Conservation (phyloP, 2,888 invertebrate genomes). For the Acholoe squamosa region DNA sequence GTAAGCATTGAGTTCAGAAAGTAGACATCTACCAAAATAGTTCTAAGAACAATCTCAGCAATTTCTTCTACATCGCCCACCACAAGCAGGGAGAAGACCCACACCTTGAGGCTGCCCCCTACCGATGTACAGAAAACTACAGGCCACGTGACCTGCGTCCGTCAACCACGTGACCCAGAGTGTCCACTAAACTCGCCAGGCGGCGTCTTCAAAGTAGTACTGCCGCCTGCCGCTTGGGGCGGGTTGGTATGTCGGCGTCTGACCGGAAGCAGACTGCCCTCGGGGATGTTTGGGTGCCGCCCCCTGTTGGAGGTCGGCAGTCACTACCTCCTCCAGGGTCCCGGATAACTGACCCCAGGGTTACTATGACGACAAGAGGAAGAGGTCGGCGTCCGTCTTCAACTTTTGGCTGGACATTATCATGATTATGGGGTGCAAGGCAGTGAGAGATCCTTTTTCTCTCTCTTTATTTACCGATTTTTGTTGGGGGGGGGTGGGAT, state of each 20-base stretch:
- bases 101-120: not conserved
- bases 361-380: not conserved
- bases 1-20: too few relatives aligned
- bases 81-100: too few relatives aligned
- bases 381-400: not conserved
- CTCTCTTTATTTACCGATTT: too few relatives aligned
- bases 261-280: not conserved
- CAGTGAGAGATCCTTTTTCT: too few relatives aligned
- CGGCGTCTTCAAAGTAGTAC: conserved; percentile 23
- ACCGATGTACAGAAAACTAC: not conserved
- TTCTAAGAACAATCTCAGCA: too few relatives aligned
- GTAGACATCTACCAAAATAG: too few relatives aligned
- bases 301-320: not conserved
- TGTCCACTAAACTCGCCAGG: not conserved
- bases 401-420: too few relatives aligned
- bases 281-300: conserved; percentile 16
- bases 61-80: too few relatives aligned
- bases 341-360: not conserved
- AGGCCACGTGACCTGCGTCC: not conserved
- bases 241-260: not conserved
- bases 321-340: conserved; percentile 4
- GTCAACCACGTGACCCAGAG: not conserved
- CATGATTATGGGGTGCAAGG: too few relatives aligned
- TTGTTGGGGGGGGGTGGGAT: too few relatives aligned
- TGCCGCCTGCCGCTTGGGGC: not conserved